phyloP scores from a whole-genome alignment of 2,888 invertebrate genomes.

The Amphimallon solstitiale region DNA sequence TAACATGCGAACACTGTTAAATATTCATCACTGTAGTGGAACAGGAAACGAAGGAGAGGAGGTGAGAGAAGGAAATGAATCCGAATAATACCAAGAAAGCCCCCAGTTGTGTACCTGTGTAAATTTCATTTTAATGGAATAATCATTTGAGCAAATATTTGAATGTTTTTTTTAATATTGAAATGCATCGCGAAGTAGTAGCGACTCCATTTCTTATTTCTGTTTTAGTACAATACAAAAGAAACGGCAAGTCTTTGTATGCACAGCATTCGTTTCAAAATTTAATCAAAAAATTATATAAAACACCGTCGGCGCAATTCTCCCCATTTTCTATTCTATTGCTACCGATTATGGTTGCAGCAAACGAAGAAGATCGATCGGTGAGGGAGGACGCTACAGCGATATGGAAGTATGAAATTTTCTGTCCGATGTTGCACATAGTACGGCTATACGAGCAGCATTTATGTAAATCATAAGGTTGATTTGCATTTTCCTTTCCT shows the following conservation, averaged over 20 bases:
- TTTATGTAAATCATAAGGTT: slow-evolving; percentile 24
- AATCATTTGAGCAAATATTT: slow-evolving; percentile 66
- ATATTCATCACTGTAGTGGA: slow-evolving; percentile 47
- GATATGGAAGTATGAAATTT: slow-evolving; percentile 24
- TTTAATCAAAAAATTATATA: slow-evolving; percentile 63
- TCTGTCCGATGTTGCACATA: not conserved
- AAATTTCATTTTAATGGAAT: slow-evolving; percentile 67
- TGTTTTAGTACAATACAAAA: slow-evolving; percentile 22
- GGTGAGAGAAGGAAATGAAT: slow-evolving; percentile 50
- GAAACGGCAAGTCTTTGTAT: slow-evolving; percentile 51
- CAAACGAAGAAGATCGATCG: slow-evolving; percentile 32
- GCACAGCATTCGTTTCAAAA: slow-evolving; percentile 60
- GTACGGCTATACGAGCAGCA: slow-evolving; percentile 6
- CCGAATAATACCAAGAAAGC: slow-evolving; percentile 55
- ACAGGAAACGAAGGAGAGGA: slow-evolving; percentile 26
- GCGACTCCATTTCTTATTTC: slow-evolving; percentile 40
- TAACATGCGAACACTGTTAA: slow-evolving; percentile 51
- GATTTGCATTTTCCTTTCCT: slow-evolving; percentile 24
- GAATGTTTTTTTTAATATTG: slow-evolving; percentile 64
- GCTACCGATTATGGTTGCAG: slow-evolving; percentile 24
- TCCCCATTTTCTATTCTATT: slow-evolving; percentile 6
- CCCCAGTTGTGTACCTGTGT: slow-evolving; percentile 58
- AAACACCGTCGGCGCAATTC: slow-evolving; percentile 53
- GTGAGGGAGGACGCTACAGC: slow-evolving; percentile 11
- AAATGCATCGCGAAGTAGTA: slow-evolving; percentile 61